A percentile compares a stretch with the other conserved stretches of the same genome.
phyloP scores from a whole-genome alignment of 2,113 vertebrate genomes.

The Saimiri boliviensis region DNA sequence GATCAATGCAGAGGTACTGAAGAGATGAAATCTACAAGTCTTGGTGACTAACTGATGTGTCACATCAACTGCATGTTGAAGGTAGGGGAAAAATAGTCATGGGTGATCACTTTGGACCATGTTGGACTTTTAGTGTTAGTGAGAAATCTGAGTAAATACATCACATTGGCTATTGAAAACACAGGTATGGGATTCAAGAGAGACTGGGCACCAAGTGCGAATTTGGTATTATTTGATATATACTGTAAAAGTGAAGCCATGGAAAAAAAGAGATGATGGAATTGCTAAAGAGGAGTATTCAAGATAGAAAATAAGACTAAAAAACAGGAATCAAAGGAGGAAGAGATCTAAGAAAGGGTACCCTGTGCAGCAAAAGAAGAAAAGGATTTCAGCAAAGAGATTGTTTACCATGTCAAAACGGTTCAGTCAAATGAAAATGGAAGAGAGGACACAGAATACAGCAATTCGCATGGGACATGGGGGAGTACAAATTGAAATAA shows the following conservation, averaged over 20 bases:
- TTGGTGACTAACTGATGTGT: background rate
- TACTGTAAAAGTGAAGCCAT: background rate
- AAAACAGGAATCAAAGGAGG: background rate
- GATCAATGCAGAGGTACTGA: background rate
- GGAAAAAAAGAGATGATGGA: background rate
- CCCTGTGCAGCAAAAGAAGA: background rate
- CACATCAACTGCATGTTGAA: background rate
- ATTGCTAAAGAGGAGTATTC: background rate
- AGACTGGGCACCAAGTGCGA: background rate
- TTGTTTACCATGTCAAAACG: background rate
- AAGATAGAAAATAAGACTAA: background rate
- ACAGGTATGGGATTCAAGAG: background rate
- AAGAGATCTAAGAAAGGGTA: background rate
- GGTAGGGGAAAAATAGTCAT: background rate
- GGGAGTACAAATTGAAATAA: background rate
- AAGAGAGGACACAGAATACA: background rate
- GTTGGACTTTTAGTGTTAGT: background rate
- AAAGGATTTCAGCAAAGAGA: background rate
- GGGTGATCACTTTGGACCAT: background rate
- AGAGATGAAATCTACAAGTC: background rate
- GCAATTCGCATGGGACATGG: background rate
- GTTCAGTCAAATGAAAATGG: background rate
- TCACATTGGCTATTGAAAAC: background rate
- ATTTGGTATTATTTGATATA: background rate
- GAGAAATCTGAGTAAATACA: background rate